phyloP scores from a whole-genome alignment of 2,113 vertebrate genomes.

The Tauraco erythrolophus region DNA sequence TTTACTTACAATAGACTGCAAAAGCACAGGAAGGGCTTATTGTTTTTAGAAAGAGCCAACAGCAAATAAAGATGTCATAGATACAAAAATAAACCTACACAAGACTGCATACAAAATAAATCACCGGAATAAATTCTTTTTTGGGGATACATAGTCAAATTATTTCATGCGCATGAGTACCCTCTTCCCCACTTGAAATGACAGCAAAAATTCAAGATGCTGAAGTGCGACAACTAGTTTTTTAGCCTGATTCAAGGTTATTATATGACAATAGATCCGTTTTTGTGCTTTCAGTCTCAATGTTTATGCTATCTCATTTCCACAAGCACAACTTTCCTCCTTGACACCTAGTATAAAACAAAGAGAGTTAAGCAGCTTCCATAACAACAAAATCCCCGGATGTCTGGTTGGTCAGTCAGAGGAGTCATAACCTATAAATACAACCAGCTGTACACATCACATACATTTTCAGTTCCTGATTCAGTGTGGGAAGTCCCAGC shows the following conservation, averaged over 20 bases:
- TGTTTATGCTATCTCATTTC: not conserved
- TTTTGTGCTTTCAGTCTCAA: not conserved
- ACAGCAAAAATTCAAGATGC: not conserved
- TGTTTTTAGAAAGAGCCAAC: slow-evolving; percentile 1
- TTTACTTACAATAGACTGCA: slow-evolving; percentile 1
- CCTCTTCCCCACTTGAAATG: slow-evolving; percentile 20
- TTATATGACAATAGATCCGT: not conserved
- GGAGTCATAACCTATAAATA: not conserved
- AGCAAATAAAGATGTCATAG: not conserved
- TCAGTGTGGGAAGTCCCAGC: not conserved
- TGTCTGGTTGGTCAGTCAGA: not conserved
- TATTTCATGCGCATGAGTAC: not conserved
- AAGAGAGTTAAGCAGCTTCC: not conserved
- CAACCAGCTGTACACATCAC: not conserved
- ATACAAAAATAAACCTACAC: slow-evolving; percentile 14
- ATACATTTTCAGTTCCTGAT: slow-evolving; percentile 9
- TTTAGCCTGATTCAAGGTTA: not conserved
- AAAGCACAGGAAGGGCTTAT: slow-evolving; percentile 27
- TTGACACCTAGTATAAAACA: not conserved
- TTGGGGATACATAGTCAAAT: not conserved
- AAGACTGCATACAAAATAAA: not conserved
- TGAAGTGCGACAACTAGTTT: not conserved
- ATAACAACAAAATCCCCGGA: not conserved
- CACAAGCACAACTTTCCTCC: not conserved
- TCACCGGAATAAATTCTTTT: not conserved